These are phyloP conservation scores for Syngnathus floridae DNA, from an alignment of 2,113 vertebrate species.

Conservation along the genomic window DNA sequence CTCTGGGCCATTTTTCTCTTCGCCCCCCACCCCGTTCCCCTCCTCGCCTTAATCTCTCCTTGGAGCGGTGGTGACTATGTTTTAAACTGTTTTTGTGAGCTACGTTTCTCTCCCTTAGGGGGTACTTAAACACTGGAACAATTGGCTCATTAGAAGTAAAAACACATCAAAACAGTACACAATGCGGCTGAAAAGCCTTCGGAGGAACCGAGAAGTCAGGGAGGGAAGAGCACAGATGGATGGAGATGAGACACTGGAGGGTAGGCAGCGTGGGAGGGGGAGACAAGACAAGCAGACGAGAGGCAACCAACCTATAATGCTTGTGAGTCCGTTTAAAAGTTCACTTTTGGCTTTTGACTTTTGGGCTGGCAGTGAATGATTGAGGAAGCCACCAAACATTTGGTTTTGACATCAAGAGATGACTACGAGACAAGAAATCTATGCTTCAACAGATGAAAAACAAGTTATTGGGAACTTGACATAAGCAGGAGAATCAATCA, in stretches of 20 bases:
- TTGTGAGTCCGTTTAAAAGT: slow-evolving; percentile 17
- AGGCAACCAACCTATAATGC: slow-evolving; percentile 16
- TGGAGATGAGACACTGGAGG: slow-evolving; percentile 28
- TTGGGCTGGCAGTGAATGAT: too few species aligned
- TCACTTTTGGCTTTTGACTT: slow-evolving; percentile 10
- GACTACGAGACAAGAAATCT: too few species aligned
- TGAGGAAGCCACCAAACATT: too few species aligned
- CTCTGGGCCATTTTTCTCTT: slow-evolving; percentile 56
- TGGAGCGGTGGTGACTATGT: slow-evolving; percentile 52
- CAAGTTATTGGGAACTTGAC: too few species aligned
- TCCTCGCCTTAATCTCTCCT: slow-evolving; percentile 42
- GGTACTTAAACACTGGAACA: slow-evolving; percentile 55
- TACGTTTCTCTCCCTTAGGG: slow-evolving; percentile 44
- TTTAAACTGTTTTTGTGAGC: slow-evolving; percentile 63
- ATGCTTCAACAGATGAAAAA: too few species aligned
- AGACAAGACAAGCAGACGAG: slow-evolving; percentile 11
- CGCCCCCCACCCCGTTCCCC: slow-evolving; percentile 18
- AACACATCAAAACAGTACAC: slow-evolving; percentile 50
- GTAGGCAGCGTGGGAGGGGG: slow-evolving; percentile 9
- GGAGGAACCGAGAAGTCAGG: slow-evolving; percentile 51
- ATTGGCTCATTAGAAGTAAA: slow-evolving; percentile 64
- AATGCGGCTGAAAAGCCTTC: slow-evolving; percentile 49
- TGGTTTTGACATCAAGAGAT: too few species aligned
- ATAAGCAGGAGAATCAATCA: too few species aligned
- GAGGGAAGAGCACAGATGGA: slow-evolving; percentile 45